Evolutionary conservation across 2,888 invertebrate genomes (phyloP).

Genomic region (Acronicta leporina): DNA sequence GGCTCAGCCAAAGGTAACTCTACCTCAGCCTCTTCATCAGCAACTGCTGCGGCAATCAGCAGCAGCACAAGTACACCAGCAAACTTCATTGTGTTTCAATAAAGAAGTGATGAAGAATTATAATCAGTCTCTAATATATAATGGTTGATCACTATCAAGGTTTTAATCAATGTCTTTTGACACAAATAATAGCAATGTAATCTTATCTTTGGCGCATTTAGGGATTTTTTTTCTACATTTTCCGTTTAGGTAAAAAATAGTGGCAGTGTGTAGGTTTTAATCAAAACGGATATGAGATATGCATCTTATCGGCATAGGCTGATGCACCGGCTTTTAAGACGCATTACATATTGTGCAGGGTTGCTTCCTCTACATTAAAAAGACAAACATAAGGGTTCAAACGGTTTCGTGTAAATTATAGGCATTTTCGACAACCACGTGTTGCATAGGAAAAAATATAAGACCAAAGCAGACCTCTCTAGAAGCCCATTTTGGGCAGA

Average conservation of each 20-base stretch:
- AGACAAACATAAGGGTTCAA: no score
- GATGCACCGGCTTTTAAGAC: no score
- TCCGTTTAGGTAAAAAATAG: conserved; percentile 3
- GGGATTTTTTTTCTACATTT: conserved; percentile 1
- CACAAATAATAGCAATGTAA: conserved; percentile 15
- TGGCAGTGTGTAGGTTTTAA: no score
- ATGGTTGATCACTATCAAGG: conserved; percentile 31
- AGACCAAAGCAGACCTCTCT: no score
- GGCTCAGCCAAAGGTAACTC: conserved; percentile 64
- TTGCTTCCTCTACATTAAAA: no score
- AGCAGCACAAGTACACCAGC: conserved; percentile 34
- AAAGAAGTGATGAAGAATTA: conserved; percentile 11
- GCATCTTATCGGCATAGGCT: no score
- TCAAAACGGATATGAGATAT: neutral
- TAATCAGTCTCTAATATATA: conserved; percentile 34
- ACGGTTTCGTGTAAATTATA: no score
- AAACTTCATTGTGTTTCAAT: conserved; percentile 45
- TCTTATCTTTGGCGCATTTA: conserved; percentile 26
- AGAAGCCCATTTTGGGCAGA: no score
- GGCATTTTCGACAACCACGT: no score
- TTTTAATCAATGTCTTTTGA: conserved; percentile 27
- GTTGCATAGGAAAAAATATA: no score
- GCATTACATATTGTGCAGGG: no score
- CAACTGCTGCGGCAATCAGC: conserved; percentile 34
- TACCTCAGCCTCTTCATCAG: conserved; percentile 13